Base-by-base conservation (phyloP, 2,113 vertebrate species). In the Hyla sarda region DNA sequence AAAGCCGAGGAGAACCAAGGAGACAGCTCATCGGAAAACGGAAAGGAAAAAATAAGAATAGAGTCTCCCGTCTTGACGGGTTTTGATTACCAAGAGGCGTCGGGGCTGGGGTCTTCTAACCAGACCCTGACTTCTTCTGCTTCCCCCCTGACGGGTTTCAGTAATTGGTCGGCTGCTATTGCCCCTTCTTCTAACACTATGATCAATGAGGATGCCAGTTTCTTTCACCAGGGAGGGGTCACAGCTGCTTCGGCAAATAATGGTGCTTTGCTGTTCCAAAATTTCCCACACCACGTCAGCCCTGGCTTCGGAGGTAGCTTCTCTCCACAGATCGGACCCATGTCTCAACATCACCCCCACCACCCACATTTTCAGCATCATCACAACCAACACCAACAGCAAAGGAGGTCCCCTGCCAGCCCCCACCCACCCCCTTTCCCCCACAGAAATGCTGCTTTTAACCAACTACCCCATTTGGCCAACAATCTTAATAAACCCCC, bases 311-410 rank as follows among this genome's bases (percentile, higher is more conserved):
- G 98, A 69, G 97, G 97, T 86, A 97, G 96, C 91, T 99, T 99
- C 93, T 98, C 98, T 82, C 96, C 98, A 9, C 98, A 99, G 91
- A 97, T 99, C 5, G 97, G 97, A 91, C 96, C 96, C 84, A 96
- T 99, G 73, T 97, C 98, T 47, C 98, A 99, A 93, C 98, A 98
- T 91, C 97, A 98, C 91, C 96, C 97, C 56, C 97, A 97, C 89
- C 98, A 99, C 88, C 97, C 96, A 37, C 98, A 98, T 90, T 97
- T 98, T 92, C 97, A 98, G 89, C 98, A 98, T 90, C 97, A 97
- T 79, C 98, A 99, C 86, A 96, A 95, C 92, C 98, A 99, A 90
- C 98, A 99, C 95, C 98, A 98, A 93, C 98, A 98, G 95, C 98
- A 99, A 87, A 94, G 98, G 92, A 95, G 89, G 92, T 98, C 94